Evolutionary conservation across 2,797 vertebrate genomes (phyloP).

Genomic region (Prunella strophiata): DNA sequence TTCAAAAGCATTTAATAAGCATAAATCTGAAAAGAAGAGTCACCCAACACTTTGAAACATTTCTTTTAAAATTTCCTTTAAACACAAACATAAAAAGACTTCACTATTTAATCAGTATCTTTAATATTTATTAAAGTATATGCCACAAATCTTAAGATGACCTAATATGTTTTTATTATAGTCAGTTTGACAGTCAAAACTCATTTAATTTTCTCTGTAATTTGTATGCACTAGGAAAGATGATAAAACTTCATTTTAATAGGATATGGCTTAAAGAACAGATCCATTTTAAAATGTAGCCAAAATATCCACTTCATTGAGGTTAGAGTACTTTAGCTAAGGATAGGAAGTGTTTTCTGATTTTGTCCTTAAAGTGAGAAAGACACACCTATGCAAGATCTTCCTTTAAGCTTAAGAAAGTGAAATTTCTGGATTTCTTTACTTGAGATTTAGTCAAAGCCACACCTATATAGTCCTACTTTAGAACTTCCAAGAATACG

Average conservation of each 20-base stretch:
- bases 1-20: neutral
- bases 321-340: neutral
- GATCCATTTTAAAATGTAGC: neutral
- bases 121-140: neutral
- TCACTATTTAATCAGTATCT: neutral
- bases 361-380: neutral
- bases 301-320: neutral
- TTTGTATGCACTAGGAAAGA: neutral
- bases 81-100: neutral
- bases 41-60: neutral
- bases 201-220: neutral
- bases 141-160: neutral
- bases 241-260: neutral
- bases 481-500: neutral
- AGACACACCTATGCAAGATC: neutral
- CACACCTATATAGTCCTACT: neutral
- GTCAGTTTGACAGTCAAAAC: neutral
- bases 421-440: neutral
- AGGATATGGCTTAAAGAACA: neutral
- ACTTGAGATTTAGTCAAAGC: neutral
- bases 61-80: neutral
- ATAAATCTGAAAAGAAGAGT: neutral
- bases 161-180: neutral
- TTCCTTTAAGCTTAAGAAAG: neutral
- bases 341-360: neutral